A percentile compares a stretch with the other conserved stretches of the same genome.
phyloP scores from a whole-genome alignment of 2,797 vertebrate genomes.

The Botia kubotai region DNA sequence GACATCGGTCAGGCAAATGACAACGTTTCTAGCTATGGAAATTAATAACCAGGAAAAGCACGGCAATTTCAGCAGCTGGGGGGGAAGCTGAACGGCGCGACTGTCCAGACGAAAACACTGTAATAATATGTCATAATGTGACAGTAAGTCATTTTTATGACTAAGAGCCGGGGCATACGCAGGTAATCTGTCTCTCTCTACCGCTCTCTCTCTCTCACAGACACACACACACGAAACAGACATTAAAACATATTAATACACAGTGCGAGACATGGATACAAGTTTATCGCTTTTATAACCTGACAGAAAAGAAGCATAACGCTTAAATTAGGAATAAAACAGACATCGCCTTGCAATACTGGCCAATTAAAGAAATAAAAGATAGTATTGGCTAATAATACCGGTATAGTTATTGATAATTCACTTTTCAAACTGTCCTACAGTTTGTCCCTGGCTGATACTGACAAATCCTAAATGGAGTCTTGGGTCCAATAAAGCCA shows the following conservation, averaged over 20 bases:
- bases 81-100: neutral
- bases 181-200: neutral
- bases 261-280: neutral
- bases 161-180: neutral
- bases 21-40: neutral
- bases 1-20: neutral
- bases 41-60: conserved; percentile 1
- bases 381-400: neutral
- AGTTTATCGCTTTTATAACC: neutral
- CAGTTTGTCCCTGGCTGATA: neutral
- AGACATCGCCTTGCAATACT: neutral
- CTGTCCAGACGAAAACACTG: neutral
- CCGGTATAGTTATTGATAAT: neutral
- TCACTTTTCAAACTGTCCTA: neutral
- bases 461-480: neutral
- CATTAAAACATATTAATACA: neutral
- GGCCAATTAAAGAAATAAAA: neutral
- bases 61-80: neutral
- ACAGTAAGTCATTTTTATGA: conserved; percentile 4
- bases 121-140: conserved; percentile 1
- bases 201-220: neutral
- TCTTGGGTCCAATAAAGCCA: conserved; percentile 5
- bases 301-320: neutral
- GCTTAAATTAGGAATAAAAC: neutral
- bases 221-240: neutral